A percentile compares a stretch with the other conserved stretches of the same genome.
Evolutionary conservation across 2,888 invertebrate species (phyloP).

Genomic region (Ariolimax columbianus): DNA sequence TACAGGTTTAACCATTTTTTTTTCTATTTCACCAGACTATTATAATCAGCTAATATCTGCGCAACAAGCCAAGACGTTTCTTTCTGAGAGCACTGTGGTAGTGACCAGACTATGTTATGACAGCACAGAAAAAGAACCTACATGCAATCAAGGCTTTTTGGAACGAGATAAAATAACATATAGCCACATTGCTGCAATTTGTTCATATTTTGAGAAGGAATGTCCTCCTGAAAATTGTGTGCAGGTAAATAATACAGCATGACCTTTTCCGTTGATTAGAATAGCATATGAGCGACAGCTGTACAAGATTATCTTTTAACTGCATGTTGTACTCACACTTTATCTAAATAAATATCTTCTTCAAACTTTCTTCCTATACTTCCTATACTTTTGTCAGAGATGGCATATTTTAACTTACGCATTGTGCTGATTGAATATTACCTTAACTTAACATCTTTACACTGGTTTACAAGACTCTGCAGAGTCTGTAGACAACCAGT

Average conservation of each 20-base stretch:
- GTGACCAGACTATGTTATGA: neutral
- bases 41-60: slow-evolving; percentile 1
- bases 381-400: too few relatives aligned
- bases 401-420: too few relatives aligned
- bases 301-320: too few relatives aligned
- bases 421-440: too few relatives aligned
- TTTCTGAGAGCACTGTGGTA: neutral
- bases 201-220: slow-evolving; percentile 2
- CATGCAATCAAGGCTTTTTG: neutral
- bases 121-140: neutral
- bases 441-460: too few relatives aligned
- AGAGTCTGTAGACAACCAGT: too few relatives aligned
- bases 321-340: too few relatives aligned
- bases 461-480: too few relatives aligned
- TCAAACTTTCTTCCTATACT: too few relatives aligned
- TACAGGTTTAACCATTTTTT: neutral
- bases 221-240: slow-evolving; percentile 1
- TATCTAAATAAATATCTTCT: too few relatives aligned
- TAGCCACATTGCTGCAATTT: neutral
- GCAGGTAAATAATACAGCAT: neutral
- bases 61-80: neutral
- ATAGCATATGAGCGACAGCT: neutral
- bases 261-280: neutral
- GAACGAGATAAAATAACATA: neutral
- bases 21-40: slow-evolving; percentile 18